These are phyloP conservation scores for Bombus superbus DNA, from an alignment of 1,140 invertebrate genomes.

Conservation along the genomic window DNA sequence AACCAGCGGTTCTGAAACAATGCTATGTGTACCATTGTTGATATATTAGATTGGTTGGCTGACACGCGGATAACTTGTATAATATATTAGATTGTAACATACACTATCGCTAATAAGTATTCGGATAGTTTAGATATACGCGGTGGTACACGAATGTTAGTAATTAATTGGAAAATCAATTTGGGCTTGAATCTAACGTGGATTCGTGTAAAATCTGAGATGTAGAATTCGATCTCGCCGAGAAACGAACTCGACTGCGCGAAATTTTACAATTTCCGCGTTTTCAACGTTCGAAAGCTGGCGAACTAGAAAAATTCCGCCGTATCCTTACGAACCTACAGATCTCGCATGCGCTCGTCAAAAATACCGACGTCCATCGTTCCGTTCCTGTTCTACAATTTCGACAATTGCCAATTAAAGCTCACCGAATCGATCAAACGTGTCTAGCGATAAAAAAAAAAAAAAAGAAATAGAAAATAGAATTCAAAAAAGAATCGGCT, in stretches of 20 bases:
- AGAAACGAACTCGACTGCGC: too few species aligned
- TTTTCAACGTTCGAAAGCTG: too few species aligned
- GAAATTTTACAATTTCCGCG: neutral
- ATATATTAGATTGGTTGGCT: too few species aligned
- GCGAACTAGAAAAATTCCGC: neutral
- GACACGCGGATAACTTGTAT: neutral
- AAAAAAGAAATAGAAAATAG: too few species aligned
- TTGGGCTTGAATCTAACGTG: neutral
- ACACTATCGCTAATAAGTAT: too few species aligned
- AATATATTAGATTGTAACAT: too few species aligned
- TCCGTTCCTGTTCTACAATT: neutral
- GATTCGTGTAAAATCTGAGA: neutral
- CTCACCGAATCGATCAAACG: neutral
- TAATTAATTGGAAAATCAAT: neutral
- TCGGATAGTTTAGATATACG: too few species aligned
- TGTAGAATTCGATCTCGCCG: neutral
- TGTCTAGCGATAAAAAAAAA: neutral
- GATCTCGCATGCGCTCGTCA: neutral
- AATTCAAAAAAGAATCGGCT: neutral
- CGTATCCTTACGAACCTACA: neutral
- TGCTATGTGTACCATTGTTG: too few species aligned
- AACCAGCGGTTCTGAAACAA: neutral
- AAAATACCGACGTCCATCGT: neutral
- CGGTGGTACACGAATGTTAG: too few species aligned
- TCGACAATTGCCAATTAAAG: constrained; percentile 6